Conservation (phyloP, 2,888 invertebrate genomes). For the Cheilosia impressa region DNA sequence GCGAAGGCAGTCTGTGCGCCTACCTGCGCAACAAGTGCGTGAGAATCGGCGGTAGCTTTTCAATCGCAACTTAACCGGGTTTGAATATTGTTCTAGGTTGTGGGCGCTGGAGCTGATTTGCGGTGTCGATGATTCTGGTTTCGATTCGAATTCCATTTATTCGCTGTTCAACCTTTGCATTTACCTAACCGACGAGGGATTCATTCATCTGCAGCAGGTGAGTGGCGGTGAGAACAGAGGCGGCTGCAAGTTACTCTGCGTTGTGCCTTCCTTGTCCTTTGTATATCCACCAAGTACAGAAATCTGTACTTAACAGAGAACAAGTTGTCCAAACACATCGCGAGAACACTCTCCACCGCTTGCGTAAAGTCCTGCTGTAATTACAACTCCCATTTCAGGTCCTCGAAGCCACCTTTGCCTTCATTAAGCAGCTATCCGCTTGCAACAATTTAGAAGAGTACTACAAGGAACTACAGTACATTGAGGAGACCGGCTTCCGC, state of each 20-base stretch:
- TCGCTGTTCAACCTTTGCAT: slow-evolving; percentile 90
- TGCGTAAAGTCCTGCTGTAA: not conserved
- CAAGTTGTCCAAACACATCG: too few relatives aligned
- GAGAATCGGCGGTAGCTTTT: not conserved
- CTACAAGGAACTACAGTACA: slow-evolving; percentile 87
- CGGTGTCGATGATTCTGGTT: slow-evolving; percentile 90
- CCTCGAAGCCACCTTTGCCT: slow-evolving; percentile 90
- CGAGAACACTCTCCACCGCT: too few relatives aligned
- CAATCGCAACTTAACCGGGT: too few relatives aligned
- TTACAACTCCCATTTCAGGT: slow-evolving; percentile 85
- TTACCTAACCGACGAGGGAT: slow-evolving; percentile 91
- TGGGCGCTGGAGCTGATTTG: slow-evolving; percentile 90
- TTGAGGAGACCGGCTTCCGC: slow-evolving; percentile 90
- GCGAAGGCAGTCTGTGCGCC: slow-evolving; percentile 91
- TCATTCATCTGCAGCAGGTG: slow-evolving; percentile 88
- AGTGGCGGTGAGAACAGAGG: slow-evolving; percentile 30
- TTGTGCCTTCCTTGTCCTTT: too few relatives aligned
- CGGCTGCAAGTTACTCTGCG: too few relatives aligned
- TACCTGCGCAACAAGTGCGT: slow-evolving; percentile 88
- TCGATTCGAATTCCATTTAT: slow-evolving; percentile 91
- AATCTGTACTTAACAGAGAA: too few relatives aligned
- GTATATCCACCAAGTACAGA: too few relatives aligned
- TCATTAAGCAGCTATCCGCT: slow-evolving; percentile 88
- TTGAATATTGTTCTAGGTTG: slow-evolving; percentile 84
- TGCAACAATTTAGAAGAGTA: slow-evolving; percentile 76